phyloP scores from a whole-genome alignment of 2,888 invertebrate species.

The Spisula subtruncata region DNA sequence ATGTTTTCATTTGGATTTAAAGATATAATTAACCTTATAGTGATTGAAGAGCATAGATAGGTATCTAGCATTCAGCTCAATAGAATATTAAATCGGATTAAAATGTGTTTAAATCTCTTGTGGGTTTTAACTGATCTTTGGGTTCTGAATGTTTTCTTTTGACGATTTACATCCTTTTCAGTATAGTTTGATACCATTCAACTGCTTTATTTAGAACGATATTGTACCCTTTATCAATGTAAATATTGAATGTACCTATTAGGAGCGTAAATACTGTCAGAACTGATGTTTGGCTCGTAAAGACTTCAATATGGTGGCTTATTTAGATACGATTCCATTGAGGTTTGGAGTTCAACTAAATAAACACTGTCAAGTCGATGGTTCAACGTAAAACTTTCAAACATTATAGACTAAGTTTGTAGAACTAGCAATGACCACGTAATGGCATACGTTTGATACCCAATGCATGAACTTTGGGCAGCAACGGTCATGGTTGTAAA shows the following conservation, averaged over 20 bases:
- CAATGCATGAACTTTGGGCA: too few relatives aligned
- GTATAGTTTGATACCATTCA: constrained; percentile 32
- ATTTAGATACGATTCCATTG: not conserved
- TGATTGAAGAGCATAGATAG: not conserved
- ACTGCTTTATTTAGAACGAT: not conserved
- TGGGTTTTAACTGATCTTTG: constrained; percentile 24
- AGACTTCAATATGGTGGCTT: not conserved
- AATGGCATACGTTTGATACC: too few relatives aligned
- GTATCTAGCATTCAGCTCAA: not conserved
- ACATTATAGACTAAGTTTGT: too few relatives aligned
- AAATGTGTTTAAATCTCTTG: constrained; percentile 19
- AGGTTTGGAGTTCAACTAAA: not conserved
- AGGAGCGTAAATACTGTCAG: not conserved
- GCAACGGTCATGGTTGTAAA: too few relatives aligned
- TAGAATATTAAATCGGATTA: constrained; percentile 33
- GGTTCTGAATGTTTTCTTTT: constrained; percentile 41
- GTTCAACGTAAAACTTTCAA: not conserved
- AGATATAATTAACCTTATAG: not conserved
- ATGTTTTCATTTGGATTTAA: not conserved
- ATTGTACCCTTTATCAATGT: constrained; percentile 42
- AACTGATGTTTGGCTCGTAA: not conserved
- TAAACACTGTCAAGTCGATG: not conserved
- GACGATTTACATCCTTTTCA: constrained; percentile 32
- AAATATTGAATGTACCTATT: constrained; percentile 46
- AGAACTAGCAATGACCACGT: too few relatives aligned